Percentiles rank a stretch among this genome's conserved stretches.
phyloP scores from a whole-genome alignment of 2,113 vertebrate species.

The Eretmochelys imbricata region DNA sequence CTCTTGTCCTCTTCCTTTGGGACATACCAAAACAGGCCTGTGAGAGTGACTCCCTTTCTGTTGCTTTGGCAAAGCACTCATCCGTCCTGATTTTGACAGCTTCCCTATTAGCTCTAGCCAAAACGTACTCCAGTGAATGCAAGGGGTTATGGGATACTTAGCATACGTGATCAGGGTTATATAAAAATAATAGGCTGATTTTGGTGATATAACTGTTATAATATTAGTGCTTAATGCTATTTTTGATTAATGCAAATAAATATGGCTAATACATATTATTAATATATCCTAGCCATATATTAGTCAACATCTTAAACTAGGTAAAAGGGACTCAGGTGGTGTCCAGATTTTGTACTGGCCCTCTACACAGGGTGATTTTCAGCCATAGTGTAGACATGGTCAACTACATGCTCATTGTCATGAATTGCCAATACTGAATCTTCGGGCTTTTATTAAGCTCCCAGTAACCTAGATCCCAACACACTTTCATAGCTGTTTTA shows the following conservation, averaged over 20 bases:
- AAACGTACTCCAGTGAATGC: background rate
- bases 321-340: background rate
- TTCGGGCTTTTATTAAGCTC: background rate
- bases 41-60: background rate
- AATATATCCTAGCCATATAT: too few relatives aligned
- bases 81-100: too few relatives aligned
- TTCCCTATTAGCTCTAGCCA: background rate
- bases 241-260: too few relatives aligned
- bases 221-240: too few relatives aligned
- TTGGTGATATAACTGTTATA: too few relatives aligned
- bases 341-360: background rate
- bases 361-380: background rate
- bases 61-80: background rate
- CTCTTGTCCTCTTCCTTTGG: background rate
- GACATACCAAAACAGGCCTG: background rate
- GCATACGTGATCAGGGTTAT: too few relatives aligned
- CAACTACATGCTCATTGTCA: background rate
- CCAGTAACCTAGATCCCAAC: background rate
- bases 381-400: background rate
- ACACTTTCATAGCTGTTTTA: background rate
- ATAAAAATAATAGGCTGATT: too few relatives aligned
- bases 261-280: too few relatives aligned
- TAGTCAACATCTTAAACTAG: background rate
- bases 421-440: background rate
- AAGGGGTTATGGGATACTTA: background rate